Evolutionary conservation across 2,888 invertebrate genomes (phyloP), one percentile per base, ranked within the genome.

Genomic region (Pristionchus exspectatus): DNA sequence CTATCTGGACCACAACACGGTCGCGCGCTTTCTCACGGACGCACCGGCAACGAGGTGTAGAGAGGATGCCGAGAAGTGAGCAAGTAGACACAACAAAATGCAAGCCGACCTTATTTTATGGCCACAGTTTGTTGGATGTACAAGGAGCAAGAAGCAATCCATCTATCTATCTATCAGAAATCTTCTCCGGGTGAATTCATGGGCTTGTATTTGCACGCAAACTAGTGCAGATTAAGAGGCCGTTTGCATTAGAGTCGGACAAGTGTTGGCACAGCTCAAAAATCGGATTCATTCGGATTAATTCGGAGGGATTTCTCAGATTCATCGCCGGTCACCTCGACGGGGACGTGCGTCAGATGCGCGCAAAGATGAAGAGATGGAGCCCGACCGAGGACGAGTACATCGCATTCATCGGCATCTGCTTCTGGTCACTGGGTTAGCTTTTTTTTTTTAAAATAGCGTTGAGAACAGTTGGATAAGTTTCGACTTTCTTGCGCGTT

Each of bases 361-460:
- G 83, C 1, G 1, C 27, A 21, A 56, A 30, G 30, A 83, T 83
- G 83, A 2, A 1, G 18, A 1, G 83, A 54, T 83, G 50, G 83
- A 56, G 27, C 56, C 83, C 56, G 14, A 27, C 56, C 0, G 83
- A 83, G 1, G 56, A 83, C 3, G 83, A 83, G 30, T 83, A 30
- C 27, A 27, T 83, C 3, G 83, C 83, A 0, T 16, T 30, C 0
- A 14, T 83, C 1, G 83, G 54, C 10, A 18, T 83, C 56, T 24
- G 50, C 56, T 83, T 83, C 56, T 83, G 83, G 83, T 18, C 50
- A 16, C 56, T 83, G 4, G 56, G 83, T 83, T 21, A 14, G 16
- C 3, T 38, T 38, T 3, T 38, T 38, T 38, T 38, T 5, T n/a
- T n/a, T n/a, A n/a, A n/a, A n/a, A n/a, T n/a, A n/a, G n/a, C n/a